phyloP scores from a whole-genome alignment of 2,888 invertebrate species.

The Pristionchus entomophagus region DNA sequence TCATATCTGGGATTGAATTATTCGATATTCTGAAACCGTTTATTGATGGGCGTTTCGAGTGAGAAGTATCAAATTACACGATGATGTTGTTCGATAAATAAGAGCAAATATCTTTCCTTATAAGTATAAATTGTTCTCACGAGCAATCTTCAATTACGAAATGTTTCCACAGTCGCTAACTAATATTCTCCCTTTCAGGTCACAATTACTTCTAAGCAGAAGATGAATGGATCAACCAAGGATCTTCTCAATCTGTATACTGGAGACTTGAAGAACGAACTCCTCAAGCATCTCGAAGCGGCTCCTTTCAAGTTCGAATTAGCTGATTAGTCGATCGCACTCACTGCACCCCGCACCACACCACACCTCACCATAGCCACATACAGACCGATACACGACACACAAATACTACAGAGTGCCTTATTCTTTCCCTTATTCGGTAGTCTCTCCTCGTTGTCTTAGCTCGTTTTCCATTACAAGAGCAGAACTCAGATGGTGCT shows the following conservation, averaged over 20 bases:
- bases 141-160: too few relatives aligned
- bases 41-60: too few relatives aligned
- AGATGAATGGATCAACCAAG: conserved; percentile 36
- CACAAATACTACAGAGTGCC: conserved; percentile 14
- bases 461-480: not conserved
- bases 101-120: too few relatives aligned
- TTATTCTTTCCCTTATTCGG: conserved; percentile 22
- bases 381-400: conserved; percentile 28
- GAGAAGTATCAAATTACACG: too few relatives aligned
- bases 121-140: too few relatives aligned
- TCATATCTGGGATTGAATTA: too few relatives aligned
- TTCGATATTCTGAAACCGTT: too few relatives aligned
- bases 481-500: conserved; percentile 36
- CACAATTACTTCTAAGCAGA: conserved; percentile 44
- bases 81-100: too few relatives aligned
- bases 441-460: conserved; percentile 30
- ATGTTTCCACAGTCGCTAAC: too few relatives aligned
- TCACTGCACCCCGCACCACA: not conserved
- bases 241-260: conserved; percentile 31
- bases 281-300: conserved; percentile 11
- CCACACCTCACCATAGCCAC: conserved; percentile 30
- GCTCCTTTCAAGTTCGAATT: conserved; percentile 35
- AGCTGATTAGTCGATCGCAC: conserved; percentile 34
- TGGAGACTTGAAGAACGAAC: conserved; percentile 28
- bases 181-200: too few relatives aligned